phyloP scores from a whole-genome alignment of 2,113 vertebrate species.

The Phyllopteryx taeniolatus region DNA sequence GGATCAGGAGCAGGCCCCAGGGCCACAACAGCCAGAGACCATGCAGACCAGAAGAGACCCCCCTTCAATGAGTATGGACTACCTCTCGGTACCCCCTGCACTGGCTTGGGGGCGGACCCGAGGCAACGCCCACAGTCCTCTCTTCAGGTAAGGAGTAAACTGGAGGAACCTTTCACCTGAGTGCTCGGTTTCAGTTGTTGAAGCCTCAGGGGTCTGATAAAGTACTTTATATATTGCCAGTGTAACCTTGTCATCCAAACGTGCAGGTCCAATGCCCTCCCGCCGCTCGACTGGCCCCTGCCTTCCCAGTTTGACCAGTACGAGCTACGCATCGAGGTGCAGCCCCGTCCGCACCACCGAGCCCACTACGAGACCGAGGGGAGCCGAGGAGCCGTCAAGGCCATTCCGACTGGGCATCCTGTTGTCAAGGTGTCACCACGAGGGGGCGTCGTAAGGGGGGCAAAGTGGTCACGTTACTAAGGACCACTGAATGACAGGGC shows the following conservation, averaged over 20 bases:
- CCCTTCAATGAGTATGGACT: slow-evolving; percentile 81
- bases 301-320: slow-evolving; percentile 86
- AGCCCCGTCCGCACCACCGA: slow-evolving; percentile 86
- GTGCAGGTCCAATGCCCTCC: slow-evolving; percentile 81
- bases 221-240: background rate
- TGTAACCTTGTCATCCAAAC: background rate
- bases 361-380: slow-evolving; percentile 92
- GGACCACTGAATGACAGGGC: background rate
- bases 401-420: slow-evolving; percentile 82
- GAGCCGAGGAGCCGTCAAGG: slow-evolving; percentile 88
- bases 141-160: slow-evolving; percentile 79
- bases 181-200: background rate
- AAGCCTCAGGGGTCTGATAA: background rate
- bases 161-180: background rate
- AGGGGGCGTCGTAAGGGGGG: background rate
- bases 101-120: slow-evolving; percentile 86
- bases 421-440: slow-evolving; percentile 80
- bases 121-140: slow-evolving; percentile 84
- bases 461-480: background rate
- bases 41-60: slow-evolving; percentile 65
- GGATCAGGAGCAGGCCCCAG: slow-evolving; percentile 74
- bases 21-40: slow-evolving; percentile 64
- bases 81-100: slow-evolving; percentile 86
- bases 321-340: slow-evolving; percentile 85
- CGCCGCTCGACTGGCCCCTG: slow-evolving; percentile 88